A percentile compares a stretch with the other conserved stretches of the same genome.
phyloP scores from a whole-genome alignment of 2,888 invertebrate species.

The Yponomeuta cagnagella region DNA sequence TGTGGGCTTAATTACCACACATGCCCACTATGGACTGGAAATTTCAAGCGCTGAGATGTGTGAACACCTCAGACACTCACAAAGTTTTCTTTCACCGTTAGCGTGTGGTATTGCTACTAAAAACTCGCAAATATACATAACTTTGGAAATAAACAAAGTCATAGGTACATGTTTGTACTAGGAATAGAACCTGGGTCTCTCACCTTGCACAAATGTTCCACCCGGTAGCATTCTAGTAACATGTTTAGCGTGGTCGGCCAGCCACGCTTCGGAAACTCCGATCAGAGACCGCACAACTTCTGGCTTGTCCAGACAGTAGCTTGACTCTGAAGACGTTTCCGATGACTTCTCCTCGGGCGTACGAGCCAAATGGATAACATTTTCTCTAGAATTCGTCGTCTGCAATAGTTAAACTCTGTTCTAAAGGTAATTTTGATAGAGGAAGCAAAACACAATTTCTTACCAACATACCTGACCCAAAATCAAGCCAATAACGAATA shows the following conservation, averaged over 20 bases:
- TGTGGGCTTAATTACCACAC: too few relatives aligned
- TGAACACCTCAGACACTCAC: too few relatives aligned
- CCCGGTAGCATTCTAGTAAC: slow-evolving; percentile 94
- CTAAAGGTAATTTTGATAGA: slow-evolving; percentile 13
- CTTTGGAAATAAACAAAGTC: too few relatives aligned
- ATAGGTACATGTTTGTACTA: too few relatives aligned
- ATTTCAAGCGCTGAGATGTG: too few relatives aligned
- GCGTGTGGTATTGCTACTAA: too few relatives aligned
- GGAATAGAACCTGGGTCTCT: background rate
- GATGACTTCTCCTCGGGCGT: slow-evolving; percentile 78
- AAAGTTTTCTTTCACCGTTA: too few relatives aligned
- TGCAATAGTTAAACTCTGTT: slow-evolving; percentile 42
- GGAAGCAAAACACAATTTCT: background rate
- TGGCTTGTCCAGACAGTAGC: slow-evolving; percentile 42
- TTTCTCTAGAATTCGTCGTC: slow-evolving; percentile 81
- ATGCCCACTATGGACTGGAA: too few relatives aligned
- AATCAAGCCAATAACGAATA: slow-evolving; percentile 83
- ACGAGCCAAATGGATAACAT: slow-evolving; percentile 86
- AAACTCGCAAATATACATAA: too few relatives aligned
- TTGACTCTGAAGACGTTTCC: slow-evolving; percentile 47
- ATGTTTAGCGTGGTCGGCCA: slow-evolving; percentile 89
- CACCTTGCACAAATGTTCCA: slow-evolving; percentile 88
- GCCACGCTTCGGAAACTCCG: slow-evolving; percentile 80
- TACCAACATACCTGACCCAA: slow-evolving; percentile 82
- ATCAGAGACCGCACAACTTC: slow-evolving; percentile 64